phyloP scores from a whole-genome alignment of 1,140 invertebrate species.

The Platorchestia sp. region DNA sequence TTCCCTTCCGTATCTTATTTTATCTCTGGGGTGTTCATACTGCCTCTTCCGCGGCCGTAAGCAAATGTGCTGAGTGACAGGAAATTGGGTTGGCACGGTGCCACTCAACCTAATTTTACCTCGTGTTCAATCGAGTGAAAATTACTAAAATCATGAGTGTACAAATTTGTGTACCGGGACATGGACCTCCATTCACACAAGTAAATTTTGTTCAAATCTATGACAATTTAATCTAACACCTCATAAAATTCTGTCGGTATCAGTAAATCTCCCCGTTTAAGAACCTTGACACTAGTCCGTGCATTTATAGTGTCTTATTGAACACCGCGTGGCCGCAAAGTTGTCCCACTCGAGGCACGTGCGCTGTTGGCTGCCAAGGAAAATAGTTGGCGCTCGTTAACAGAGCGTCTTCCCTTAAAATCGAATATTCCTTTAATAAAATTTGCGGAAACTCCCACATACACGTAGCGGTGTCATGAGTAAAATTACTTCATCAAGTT shows the following conservation, averaged over 20 bases:
- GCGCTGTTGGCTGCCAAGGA: neutral
- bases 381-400: neutral
- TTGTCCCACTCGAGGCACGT: neutral
- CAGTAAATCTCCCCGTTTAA: neutral
- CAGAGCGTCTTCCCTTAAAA: neutral
- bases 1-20: too few relatives aligned
- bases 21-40: too few relatives aligned
- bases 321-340: neutral
- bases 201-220: too few relatives aligned
- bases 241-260: neutral
- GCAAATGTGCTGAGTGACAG: too few relatives aligned
- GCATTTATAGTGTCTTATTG: neutral
- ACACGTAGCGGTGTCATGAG: neutral
- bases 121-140: neutral
- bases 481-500: neutral
- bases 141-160: neutral
- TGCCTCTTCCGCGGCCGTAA: too few relatives aligned
- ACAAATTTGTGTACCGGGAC: neutral
- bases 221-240: too few relatives aligned
- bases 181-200: too few relatives aligned
- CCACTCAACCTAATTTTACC: too few relatives aligned
- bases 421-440: neutral
- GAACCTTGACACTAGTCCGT: neutral
- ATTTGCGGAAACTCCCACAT: neutral
- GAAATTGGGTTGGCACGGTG: too few relatives aligned